Conservation (phyloP, 2,888 invertebrate genomes). For the Caenorhabditis sp. region DNA sequence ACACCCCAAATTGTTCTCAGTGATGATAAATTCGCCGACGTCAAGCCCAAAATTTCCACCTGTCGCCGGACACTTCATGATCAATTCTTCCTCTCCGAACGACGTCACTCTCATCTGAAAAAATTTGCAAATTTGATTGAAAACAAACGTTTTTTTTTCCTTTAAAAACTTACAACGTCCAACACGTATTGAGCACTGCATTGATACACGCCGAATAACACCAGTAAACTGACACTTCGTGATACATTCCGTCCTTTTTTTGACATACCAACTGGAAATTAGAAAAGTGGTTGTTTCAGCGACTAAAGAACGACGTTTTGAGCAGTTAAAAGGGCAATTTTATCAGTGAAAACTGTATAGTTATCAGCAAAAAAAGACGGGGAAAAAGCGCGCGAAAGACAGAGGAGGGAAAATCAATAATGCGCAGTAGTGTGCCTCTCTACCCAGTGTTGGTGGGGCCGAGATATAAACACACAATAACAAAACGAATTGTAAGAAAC, state of each 20-base stretch:
- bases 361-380: neutral
- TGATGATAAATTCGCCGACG: constrained; percentile 72
- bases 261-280: constrained; percentile 31
- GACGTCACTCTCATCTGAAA: constrained; percentile 72
- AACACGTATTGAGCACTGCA: constrained; percentile 66
- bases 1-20: constrained; percentile 75
- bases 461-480: constrained; percentile 36
- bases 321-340: neutral
- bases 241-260: constrained; percentile 26
- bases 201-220: constrained; percentile 24
- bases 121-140: neutral
- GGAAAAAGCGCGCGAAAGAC: constrained; percentile 16
- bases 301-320: neutral
- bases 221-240: constrained; percentile 20
- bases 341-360: neutral
- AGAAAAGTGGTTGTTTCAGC: neutral
- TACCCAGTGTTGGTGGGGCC: neutral
- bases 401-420: constrained; percentile 21
- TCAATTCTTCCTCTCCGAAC: constrained; percentile 60
- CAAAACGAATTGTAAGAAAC: constrained; percentile 33
- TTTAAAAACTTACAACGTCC: constrained; percentile 61
- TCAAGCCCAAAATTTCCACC: constrained; percentile 82
- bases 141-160: neutral
- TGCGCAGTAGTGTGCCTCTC: neutral
- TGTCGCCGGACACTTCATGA: constrained; percentile 78